Conservation (phyloP, 2,113 vertebrate species). For the Anolis carolinensis region DNA sequence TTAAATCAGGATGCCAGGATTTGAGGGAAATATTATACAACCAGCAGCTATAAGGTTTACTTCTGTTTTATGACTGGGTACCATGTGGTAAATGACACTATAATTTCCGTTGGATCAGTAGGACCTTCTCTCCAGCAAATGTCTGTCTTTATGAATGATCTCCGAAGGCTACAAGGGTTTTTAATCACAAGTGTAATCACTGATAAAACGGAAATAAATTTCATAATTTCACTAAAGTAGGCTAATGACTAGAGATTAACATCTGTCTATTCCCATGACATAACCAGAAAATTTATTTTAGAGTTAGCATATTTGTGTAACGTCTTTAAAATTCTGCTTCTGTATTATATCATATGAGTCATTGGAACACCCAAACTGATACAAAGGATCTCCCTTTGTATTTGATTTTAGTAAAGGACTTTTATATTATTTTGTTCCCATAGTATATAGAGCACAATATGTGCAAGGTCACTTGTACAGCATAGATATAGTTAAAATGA, state of each 20-base stretch:
- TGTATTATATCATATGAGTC: not conserved
- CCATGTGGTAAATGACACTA: not conserved
- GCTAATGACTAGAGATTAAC: not conserved
- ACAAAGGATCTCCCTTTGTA: not conserved
- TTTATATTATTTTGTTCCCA: not conserved
- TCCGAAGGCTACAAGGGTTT: not conserved
- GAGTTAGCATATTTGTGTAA: not conserved
- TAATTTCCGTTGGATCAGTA: too few species aligned
- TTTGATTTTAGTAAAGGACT: too few species aligned
- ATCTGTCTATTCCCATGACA: not conserved
- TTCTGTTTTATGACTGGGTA: not conserved
- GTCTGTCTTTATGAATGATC: not conserved
- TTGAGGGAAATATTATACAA: not conserved
- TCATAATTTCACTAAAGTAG: not conserved
- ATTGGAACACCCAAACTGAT: not conserved
- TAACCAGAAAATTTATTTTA: not conserved
- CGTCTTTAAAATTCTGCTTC: not conserved
- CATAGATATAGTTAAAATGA: not conserved
- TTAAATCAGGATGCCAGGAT: not conserved
- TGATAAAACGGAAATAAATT: not conserved
- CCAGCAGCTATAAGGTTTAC: not conserved
- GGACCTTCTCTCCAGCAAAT: not conserved
- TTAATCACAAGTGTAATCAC: not conserved
- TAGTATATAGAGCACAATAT: not conserved
- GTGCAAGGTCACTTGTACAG: not conserved